Conservation (phyloP, 2,888 invertebrate species). For the Byasa hedistus region DNA sequence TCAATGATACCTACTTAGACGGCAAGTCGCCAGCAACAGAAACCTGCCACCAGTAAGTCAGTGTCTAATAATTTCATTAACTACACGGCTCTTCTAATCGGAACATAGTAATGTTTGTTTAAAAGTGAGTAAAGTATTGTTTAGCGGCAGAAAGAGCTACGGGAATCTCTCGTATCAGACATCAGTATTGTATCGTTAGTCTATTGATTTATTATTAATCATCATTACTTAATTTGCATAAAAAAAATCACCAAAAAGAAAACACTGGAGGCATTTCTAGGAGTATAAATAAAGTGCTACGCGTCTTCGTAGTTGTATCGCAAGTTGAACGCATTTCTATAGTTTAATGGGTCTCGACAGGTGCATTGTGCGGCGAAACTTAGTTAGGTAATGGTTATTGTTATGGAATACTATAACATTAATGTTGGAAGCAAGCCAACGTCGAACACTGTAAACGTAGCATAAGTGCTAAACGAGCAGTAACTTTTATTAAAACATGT, state of each 20-base stretch:
- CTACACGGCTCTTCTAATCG: no score
- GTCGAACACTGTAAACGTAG: slow-evolving; percentile 14
- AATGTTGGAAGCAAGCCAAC: slow-evolving; percentile 22
- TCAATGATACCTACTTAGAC: no score
- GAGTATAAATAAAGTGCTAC: background rate
- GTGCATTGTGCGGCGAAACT: slow-evolving; percentile 49
- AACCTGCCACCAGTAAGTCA: no score
- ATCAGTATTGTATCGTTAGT: no score
- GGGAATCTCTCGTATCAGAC: no score
- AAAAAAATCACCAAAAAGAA: background rate
- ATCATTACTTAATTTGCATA: no score
- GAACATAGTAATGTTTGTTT: no score
- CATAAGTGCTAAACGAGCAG: background rate
- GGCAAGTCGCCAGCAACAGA: no score
- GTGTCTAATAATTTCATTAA: no score
- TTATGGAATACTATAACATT: slow-evolving; percentile 20
- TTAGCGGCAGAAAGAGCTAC: no score
- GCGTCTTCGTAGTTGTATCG: background rate
- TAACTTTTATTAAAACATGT: background rate
- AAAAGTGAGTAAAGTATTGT: no score
- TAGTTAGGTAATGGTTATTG: slow-evolving; percentile 47
- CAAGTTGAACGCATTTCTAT: slow-evolving; percentile 34
- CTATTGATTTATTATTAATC: no score
- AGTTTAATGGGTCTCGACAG: slow-evolving; percentile 54
- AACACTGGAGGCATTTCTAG: background rate